These are phyloP conservation scores for Drosophila rubida DNA, from an alignment of 2,888 invertebrate genomes.

Conservation along the genomic window DNA sequence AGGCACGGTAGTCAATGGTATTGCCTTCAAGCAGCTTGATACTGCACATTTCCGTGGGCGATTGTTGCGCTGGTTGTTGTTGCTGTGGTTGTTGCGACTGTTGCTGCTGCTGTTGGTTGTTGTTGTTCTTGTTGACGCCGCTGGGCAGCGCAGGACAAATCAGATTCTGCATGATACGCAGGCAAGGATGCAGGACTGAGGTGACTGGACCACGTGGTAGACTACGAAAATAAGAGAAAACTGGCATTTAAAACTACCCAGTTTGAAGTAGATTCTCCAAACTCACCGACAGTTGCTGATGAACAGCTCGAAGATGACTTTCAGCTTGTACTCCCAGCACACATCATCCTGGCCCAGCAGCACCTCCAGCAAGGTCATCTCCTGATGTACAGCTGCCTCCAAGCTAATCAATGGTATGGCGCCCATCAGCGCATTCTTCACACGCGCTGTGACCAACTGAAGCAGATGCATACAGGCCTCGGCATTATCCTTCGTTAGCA, in stretches of 20 bases:
- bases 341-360: conserved; percentile 96
- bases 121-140: conserved; percentile 58
- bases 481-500: conserved; percentile 94
- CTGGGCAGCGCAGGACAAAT: conserved; percentile 89
- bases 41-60: conserved; percentile 86
- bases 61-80: conserved; percentile 13
- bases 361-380: conserved; percentile 94
- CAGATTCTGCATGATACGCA: conserved; percentile 94
- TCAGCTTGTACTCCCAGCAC: conserved; percentile 97
- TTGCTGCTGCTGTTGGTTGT: conserved; percentile 16
- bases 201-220: conserved; percentile 93
- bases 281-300: conserved; percentile 89
- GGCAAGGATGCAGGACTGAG: conserved; percentile 95
- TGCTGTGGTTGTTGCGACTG: conserved; percentile 65
- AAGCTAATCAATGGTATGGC: conserved; percentile 91
- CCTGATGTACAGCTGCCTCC: conserved; percentile 92
- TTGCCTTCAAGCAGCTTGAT: conserved; percentile 87
- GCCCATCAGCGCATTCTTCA: conserved; percentile 92
- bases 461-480: conserved; percentile 88
- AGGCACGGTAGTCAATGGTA: conserved; percentile 90
- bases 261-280: neutral
- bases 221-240: conserved; percentile 49
- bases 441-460: conserved; percentile 91
- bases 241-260: neutral
- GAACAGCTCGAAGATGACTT: conserved; percentile 95